Conservation (phyloP, 2,113 vertebrate species). For the Setophaga petechia region DNA sequence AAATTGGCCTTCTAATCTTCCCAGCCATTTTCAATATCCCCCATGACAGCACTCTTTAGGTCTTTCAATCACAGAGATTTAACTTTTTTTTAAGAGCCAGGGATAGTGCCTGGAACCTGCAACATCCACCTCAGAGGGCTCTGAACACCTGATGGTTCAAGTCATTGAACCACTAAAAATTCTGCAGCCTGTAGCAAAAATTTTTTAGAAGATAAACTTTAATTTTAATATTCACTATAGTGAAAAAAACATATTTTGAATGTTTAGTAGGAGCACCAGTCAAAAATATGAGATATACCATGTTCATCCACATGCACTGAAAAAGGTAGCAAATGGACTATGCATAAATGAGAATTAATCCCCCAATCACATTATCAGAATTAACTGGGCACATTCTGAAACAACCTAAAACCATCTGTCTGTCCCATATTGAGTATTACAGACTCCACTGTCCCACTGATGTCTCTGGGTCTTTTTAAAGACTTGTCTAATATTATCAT, state of each 20-base stretch:
- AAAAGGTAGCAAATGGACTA: neutral
- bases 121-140: neutral
- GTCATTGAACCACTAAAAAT: neutral
- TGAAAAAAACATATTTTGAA: neutral
- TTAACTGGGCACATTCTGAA: neutral
- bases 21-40: neutral
- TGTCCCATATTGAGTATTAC: neutral
- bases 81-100: neutral
- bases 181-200: neutral
- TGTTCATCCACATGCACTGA: rapidly evolving
- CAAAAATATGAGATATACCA: neutral
- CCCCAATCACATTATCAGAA: neutral
- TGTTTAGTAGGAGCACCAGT: neutral
- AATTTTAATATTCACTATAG: neutral
- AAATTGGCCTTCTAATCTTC: neutral
- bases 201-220: neutral
- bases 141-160: neutral
- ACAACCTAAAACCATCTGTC: neutral
- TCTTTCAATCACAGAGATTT: neutral
- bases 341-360: neutral
- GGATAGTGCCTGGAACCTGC: neutral
- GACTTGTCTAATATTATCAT: neutral
- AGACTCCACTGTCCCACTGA: neutral
- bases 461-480: neutral
- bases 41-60: neutral